Conservation (phyloP, 2,888 invertebrate species). For the Uropetala carovei region DNA sequence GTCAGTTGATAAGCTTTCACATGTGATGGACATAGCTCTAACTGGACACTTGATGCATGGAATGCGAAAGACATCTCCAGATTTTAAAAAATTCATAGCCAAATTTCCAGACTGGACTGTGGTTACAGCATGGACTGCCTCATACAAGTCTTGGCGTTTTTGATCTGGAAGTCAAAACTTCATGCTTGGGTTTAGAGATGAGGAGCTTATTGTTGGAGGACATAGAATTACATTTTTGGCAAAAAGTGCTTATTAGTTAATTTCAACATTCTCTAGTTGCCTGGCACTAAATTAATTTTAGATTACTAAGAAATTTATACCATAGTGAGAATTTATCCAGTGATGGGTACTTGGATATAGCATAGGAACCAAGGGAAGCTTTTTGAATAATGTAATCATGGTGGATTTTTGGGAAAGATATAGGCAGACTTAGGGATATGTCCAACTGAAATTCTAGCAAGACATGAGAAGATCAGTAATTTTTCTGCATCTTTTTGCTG, state of each 20-base stretch:
- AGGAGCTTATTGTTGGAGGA: background rate
- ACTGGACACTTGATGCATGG: conserved; percentile 74
- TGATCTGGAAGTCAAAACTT: conserved; percentile 70
- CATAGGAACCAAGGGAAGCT: background rate
- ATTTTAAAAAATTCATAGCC: conserved; percentile 77
- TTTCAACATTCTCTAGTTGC: background rate
- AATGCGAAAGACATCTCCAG: conserved; percentile 76
- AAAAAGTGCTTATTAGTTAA: conserved; percentile 55
- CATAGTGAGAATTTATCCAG: background rate
- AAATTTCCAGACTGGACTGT: conserved; percentile 83
- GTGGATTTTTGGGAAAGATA: background rate
- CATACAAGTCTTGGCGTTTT: conserved; percentile 81
- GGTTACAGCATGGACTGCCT: conserved; percentile 83
- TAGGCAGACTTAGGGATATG: background rate
- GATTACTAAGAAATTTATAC: background rate
- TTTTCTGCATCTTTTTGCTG: background rate
- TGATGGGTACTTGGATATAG: background rate
- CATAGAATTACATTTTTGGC: conserved; percentile 13
- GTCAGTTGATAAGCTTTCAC: conserved; percentile 20
- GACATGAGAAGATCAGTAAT: background rate
- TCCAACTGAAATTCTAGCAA: background rate
- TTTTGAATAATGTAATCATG: background rate
- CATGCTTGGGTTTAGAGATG: background rate
- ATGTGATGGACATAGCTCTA: conserved; percentile 68
- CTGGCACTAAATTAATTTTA: background rate